Evolutionary conservation across 2,888 invertebrate species (phyloP).

Genomic region (Thalpophila matura): DNA sequence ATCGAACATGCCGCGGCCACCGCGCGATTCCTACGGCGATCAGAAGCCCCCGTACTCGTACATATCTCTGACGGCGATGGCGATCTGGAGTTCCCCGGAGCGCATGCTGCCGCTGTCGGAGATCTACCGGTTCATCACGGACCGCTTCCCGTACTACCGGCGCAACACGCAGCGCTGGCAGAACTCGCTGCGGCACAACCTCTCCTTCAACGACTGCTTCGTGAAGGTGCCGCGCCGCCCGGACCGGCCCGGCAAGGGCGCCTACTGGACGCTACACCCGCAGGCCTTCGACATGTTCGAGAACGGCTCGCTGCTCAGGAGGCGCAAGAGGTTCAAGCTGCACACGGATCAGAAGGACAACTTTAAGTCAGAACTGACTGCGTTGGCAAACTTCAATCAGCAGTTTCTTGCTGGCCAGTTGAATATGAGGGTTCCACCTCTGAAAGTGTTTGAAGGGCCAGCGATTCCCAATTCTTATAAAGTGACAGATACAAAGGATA

Average conservation of each 20-base stretch:
- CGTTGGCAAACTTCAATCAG: constrained; percentile 92
- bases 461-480: constrained; percentile 50
- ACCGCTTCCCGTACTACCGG: constrained; percentile 96
- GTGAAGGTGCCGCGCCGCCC: constrained; percentile 96
- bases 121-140: constrained; percentile 95
- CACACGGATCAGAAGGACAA: constrained; percentile 90
- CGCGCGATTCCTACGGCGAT: constrained; percentile 99
- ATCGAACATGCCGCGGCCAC: constrained; percentile 95
- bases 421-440: constrained; percentile 65
- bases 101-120: constrained; percentile 96
- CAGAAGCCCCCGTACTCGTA: constrained; percentile 99
- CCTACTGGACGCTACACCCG: constrained; percentile 97
- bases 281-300: constrained; percentile 96
- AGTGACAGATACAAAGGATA: constrained; percentile 59
- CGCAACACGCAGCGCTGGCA: constrained; percentile 97
- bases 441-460: constrained; percentile 65
- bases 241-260: constrained; percentile 95
- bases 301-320: constrained; percentile 95
- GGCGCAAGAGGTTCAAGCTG: constrained; percentile 96
- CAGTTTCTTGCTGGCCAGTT: constrained; percentile 88
- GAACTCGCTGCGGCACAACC: constrained; percentile 96
- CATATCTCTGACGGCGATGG: constrained; percentile 99
- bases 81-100: constrained; percentile 99
- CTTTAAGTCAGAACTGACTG: constrained; percentile 91
- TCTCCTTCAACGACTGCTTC: constrained; percentile 99